phyloP scores from a whole-genome alignment of 2,888 invertebrate genomes.

The Itoplectis maculator region DNA sequence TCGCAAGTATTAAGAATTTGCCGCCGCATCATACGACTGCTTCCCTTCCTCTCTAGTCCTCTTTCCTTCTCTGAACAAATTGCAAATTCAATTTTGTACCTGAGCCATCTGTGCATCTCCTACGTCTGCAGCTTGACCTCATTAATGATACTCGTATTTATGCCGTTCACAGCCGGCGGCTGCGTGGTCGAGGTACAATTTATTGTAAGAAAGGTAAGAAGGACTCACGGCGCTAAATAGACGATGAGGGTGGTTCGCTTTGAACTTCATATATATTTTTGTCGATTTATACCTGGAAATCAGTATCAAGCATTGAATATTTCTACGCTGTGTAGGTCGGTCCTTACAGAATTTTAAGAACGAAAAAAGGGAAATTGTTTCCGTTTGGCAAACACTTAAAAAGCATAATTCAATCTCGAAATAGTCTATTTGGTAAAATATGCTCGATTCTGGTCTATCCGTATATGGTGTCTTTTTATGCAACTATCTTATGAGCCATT shows the following conservation, averaged over 20 bases:
- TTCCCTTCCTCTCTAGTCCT: neutral
- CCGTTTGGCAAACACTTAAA: too few species aligned
- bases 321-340: too few species aligned
- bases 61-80: constrained; percentile 36
- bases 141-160: neutral
- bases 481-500: too few species aligned
- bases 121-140: neutral
- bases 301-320: too few species aligned
- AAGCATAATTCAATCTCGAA: too few species aligned
- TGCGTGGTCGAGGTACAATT: neutral
- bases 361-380: neutral
- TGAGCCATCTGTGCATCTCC: neutral
- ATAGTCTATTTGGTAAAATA: too few species aligned
- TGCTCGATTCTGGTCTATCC: too few species aligned
- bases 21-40: constrained; percentile 15
- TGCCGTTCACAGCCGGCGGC: neutral
- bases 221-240: neutral
- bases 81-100: constrained; percentile 52
- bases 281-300: too few species aligned
- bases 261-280: too few species aligned
- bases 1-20: constrained; percentile 33
- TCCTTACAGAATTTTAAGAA: neutral
- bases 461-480: too few species aligned
- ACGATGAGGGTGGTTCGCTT: neutral
- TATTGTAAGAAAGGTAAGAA: neutral